Base-by-base conservation (phyloP, 2,113 vertebrate genomes). In the Rhinoderma darwinii region DNA sequence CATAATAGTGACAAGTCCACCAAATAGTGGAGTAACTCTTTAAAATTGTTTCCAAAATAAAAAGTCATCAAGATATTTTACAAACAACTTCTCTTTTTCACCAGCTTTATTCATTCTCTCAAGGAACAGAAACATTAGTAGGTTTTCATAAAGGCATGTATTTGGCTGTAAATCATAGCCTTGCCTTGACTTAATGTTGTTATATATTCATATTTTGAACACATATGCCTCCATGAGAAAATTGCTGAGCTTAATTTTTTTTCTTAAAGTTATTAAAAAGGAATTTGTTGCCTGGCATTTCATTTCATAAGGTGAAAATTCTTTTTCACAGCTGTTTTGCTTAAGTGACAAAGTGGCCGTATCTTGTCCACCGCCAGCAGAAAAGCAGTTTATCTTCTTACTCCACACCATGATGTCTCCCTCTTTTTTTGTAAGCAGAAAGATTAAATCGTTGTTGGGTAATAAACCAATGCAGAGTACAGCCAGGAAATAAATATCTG, bases 271-370 rank as follows among this genome's bases (percentile, higher is more conserved):
- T 73, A 73, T 82, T 87, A 87, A 75, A 72, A 61, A 22, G 14
- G 68, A 82, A 87, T 87, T 63, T 61, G 78, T 82, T 59, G 86
- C 78, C 37, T 59, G 25, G 68, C 86, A 51, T 74, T 87, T 87
- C 54, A 56, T 43, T 86, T 86, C 66, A 54, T 66, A 72, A 86
- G 85, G 66, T 86, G 77, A 73, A 86, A 82, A 81, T 73, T 86
- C 47, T 73, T 86, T 74, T 86, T 86, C 66, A 73, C 85, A 86
- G 85, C 77, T 86, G 76, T 86, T 87, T 87, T 87, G 86, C 78
- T 82, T 87, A 87, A 87, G 79, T 82, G 79, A 87, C 86, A 87
- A 82, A 87, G 73, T 43, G 79, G 66, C 41, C 47, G 10, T 75
- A 82, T 87, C 50, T 82, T 82, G 86, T 82, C 86, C 86, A 37